phyloP scores from a whole-genome alignment of 1,140 invertebrate genomes.

The Bathynomus jamesi region DNA sequence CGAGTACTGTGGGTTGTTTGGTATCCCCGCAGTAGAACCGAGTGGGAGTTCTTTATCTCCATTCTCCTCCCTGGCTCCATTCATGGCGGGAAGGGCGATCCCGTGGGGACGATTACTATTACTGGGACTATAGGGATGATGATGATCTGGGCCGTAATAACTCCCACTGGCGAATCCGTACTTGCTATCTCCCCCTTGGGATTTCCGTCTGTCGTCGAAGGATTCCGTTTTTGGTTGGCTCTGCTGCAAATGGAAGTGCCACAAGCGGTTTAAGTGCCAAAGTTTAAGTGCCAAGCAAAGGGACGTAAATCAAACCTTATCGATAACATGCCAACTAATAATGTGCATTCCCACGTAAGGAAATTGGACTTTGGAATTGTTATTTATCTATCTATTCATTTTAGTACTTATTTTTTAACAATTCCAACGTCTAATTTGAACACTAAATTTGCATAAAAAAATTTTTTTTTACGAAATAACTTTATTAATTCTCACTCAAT shows the following conservation, averaged over 20 bases:
- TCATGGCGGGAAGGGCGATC: neutral
- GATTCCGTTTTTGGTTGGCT: slow-evolving; percentile 16
- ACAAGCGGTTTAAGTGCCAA: slow-evolving; percentile 23
- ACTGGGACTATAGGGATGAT: slow-evolving; percentile 22
- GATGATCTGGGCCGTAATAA: slow-evolving; percentile 27
- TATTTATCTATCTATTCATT: too few relatives aligned
- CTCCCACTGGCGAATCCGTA: slow-evolving; percentile 53
- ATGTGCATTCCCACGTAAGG: too few relatives aligned
- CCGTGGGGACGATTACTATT: neutral
- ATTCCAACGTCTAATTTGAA: too few relatives aligned
- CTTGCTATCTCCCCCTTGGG: slow-evolving; percentile 52
- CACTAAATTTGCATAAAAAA: too few relatives aligned
- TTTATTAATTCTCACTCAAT: too few relatives aligned
- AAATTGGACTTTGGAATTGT: too few relatives aligned
- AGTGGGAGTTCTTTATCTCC: neutral
- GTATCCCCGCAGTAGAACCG: neutral
- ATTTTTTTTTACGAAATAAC: too few relatives aligned
- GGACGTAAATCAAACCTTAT: too few relatives aligned
- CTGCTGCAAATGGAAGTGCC: slow-evolving; percentile 21
- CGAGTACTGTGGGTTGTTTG: neutral
- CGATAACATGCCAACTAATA: too few relatives aligned
- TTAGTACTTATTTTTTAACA: too few relatives aligned
- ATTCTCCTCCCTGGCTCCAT: neutral
- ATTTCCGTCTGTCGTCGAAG: slow-evolving; percentile 41
- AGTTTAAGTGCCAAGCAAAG: too few relatives aligned